Evolutionary conservation across 2,797 vertebrate genomes (phyloP).

Genomic region (Periparus ater): DNA sequence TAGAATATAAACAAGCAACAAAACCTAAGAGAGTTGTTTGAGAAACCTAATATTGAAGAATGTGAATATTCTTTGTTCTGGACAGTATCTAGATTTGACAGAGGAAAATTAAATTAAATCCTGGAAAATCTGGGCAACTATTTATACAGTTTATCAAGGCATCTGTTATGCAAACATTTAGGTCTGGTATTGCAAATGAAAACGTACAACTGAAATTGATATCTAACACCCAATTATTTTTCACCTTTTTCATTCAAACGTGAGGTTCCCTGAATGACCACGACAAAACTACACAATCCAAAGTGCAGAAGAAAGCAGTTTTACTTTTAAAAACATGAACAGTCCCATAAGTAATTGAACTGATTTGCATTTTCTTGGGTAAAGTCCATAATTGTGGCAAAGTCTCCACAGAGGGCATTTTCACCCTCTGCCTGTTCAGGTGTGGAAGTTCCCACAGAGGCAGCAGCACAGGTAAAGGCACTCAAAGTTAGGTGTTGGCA

Average conservation of each 20-base stretch:
- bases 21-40: not conserved
- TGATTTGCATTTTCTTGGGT: not conserved
- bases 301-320: not conserved
- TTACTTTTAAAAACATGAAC: not conserved
- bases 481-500: not conserved
- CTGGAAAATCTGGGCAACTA: not conserved
- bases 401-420: not conserved
- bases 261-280: not conserved
- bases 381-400: not conserved
- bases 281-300: not conserved
- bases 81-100: not conserved
- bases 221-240: not conserved
- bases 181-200: not conserved
- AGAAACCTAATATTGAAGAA: not conserved
- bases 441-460: not conserved
- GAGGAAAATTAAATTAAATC: not conserved
- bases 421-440: not conserved
- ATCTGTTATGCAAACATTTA: not conserved
- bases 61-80: not conserved
- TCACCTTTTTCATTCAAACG: not conserved
- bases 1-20: not conserved
- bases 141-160: not conserved
- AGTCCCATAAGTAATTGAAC: not conserved
- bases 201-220: not conserved
- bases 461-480: not conserved